Evolutionary conservation across 2,888 invertebrate species (phyloP).

Genomic region (Gastracanthus pulcherrimus): DNA sequence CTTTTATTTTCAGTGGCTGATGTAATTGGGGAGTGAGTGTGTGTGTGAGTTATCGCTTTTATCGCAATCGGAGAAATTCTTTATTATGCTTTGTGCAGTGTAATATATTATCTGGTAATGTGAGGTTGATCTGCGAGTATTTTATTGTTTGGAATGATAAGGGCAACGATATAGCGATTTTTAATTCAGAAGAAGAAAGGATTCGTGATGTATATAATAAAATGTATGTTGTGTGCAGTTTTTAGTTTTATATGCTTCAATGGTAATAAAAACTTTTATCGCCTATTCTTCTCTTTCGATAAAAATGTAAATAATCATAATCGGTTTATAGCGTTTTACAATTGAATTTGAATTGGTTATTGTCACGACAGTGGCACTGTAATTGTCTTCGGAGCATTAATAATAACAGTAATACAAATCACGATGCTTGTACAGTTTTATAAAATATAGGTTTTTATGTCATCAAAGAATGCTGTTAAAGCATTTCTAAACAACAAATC

Average conservation of each 20-base stretch:
- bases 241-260: not conserved
- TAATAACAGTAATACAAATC: not conserved
- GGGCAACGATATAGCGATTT: too few species aligned
- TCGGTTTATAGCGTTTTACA: not conserved
- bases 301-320: constrained; percentile 10
- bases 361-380: not conserved
- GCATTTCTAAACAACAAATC: too few species aligned
- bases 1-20: not conserved
- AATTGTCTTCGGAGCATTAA: not conserved
- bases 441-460: too few species aligned
- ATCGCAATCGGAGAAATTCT: constrained; percentile 31
- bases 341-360: not conserved
- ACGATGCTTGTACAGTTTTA: not conserved
- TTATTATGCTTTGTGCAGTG: not conserved
- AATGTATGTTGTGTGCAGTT: not conserved
- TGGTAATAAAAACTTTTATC: constrained; percentile 14
- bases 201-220: not conserved
- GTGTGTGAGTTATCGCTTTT: not conserved
- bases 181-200: not conserved
- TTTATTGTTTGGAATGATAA: not conserved
- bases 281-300: not conserved
- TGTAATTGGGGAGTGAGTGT: not conserved
- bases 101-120: not conserved
- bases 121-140: not conserved
- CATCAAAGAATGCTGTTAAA: too few species aligned